A percentile compares a stretch with the other conserved stretches of the same genome.
These are phyloP conservation scores for Porites rus DNA, from an alignment of 92 coral and sea anemone genomes.

Conservation along the genomic window DNA sequence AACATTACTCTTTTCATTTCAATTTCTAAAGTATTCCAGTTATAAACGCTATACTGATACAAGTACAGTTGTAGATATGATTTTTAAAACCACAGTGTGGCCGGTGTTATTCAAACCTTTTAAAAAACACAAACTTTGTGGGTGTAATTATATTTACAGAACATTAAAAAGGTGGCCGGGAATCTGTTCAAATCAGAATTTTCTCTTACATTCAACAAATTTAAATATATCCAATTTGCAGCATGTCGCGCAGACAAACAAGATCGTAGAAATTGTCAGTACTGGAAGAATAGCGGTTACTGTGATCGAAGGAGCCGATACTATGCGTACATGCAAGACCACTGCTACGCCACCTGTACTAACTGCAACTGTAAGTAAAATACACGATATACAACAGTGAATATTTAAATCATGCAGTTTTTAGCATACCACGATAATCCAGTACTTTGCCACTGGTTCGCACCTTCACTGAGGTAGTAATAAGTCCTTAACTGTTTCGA, in stretches of 20 bases:
- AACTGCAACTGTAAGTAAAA: neutral
- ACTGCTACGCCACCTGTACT: slow-evolving; percentile 9
- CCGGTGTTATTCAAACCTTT: too few species aligned
- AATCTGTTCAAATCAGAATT: too few species aligned
- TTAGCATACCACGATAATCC: neutral
- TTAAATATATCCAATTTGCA: slow-evolving; percentile 4
- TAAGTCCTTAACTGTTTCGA: neutral
- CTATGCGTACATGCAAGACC: neutral
- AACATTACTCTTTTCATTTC: too few species aligned
- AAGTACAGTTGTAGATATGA: too few species aligned
- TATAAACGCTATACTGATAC: too few species aligned
- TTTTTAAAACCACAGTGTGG: too few species aligned
- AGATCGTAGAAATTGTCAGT: neutral
- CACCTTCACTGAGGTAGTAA: neutral
- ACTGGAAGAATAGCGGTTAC: neutral
- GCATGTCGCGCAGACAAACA: neutral
- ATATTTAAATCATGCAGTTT: too few species aligned
- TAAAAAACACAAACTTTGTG: too few species aligned
- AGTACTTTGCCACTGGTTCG: neutral
- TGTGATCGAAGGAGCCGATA: neutral
- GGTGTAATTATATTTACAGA: too few species aligned
- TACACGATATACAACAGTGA: neutral
- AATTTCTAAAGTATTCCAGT: too few species aligned
- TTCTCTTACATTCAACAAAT: neutral
- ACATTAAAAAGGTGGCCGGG: too few species aligned